Conservation (phyloP, 2,113 vertebrate genomes). For the Grallaria varia region DNA sequence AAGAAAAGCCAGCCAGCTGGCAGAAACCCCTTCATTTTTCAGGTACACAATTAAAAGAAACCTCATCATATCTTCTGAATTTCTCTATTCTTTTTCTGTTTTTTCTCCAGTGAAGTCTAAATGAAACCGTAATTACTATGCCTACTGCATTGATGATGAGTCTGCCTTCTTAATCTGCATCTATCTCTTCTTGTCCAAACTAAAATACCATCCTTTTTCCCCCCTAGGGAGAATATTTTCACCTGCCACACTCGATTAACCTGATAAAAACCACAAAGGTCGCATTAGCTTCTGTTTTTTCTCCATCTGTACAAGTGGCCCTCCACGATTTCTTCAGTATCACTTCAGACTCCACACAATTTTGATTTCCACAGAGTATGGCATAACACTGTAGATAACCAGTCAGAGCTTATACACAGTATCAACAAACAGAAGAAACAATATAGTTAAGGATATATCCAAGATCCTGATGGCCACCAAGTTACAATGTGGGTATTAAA, state of each 20-base stretch:
- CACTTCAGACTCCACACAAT: background rate
- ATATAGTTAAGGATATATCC: background rate
- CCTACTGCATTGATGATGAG: background rate
- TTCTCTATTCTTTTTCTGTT: background rate
- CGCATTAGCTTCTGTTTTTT: background rate
- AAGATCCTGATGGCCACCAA: background rate
- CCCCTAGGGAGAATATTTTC: background rate
- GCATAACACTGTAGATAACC: background rate
- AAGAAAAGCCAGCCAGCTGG: background rate
- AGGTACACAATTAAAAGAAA: background rate
- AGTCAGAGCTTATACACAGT: background rate
- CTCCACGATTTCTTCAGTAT: background rate
- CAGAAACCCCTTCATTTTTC: background rate
- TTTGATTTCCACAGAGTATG: background rate
- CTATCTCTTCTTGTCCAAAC: background rate
- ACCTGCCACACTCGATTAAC: background rate
- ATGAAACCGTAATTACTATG: background rate
- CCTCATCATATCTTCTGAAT: background rate
- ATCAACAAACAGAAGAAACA: background rate
- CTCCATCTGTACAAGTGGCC: background rate
- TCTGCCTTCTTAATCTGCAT: background rate
- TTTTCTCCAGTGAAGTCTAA: background rate
- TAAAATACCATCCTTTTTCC: background rate
- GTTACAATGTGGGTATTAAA: background rate
- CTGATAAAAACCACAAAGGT: fast-evolving